Percentiles rank a stretch among this genome's conserved stretches.
These are phyloP conservation scores for Himalopsyche tibetana DNA, from an alignment of 2,888 invertebrate genomes.

Conservation along the genomic window DNA sequence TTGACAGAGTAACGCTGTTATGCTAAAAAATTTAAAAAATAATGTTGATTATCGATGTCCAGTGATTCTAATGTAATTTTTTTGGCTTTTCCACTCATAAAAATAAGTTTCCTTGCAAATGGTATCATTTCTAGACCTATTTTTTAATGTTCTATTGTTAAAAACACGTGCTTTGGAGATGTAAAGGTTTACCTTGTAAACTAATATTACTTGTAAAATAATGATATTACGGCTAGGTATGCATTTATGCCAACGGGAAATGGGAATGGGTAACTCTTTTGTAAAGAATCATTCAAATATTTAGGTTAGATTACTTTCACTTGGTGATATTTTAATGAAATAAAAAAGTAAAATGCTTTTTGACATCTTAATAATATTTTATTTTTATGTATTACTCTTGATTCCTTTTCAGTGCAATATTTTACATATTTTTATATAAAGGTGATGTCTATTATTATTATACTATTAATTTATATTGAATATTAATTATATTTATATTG, in stretches of 20 bases:
- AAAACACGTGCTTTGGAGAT: too few species aligned
- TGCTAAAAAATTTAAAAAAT: too few species aligned
- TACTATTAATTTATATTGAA: too few species aligned
- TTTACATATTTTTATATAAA: not conserved
- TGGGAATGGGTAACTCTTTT: not conserved
- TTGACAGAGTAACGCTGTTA: too few species aligned
- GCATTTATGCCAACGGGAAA: slow-evolving; percentile 23
- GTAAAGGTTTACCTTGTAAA: not conserved
- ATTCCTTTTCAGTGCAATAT: slow-evolving; percentile 16
- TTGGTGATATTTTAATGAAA: slow-evolving; percentile 10
- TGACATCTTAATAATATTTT: not conserved
- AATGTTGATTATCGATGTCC: too few species aligned
- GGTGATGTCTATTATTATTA: not conserved
- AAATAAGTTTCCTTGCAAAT: too few species aligned
- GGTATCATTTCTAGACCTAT: too few species aligned
- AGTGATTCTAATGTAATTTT: too few species aligned
- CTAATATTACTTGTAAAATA: slow-evolving; percentile 17
- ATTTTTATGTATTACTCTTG: not conserved
- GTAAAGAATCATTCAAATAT: not conserved
- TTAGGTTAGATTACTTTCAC: not conserved
- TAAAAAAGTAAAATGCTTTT: not conserved
- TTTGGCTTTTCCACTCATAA: too few species aligned
- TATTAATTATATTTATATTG: too few species aligned
- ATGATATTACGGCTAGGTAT: slow-evolving; percentile 10
- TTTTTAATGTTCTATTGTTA: too few species aligned